phyloP scores from a whole-genome alignment of 2,888 invertebrate genomes.

The Dexiosoma caninum region DNA sequence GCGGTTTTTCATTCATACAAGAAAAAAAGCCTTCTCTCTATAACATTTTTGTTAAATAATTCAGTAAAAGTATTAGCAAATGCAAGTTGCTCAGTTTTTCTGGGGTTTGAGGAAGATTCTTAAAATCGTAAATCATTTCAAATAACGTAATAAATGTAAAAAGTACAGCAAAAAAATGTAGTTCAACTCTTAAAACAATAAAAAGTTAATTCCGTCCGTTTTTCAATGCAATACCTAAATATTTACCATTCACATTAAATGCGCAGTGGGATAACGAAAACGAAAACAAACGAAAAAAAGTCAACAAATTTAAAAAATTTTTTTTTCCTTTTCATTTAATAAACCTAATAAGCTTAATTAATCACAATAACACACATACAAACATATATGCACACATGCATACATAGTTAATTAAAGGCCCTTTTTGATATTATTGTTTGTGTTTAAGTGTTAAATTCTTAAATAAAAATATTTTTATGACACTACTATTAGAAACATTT shows the following conservation, averaged over 20 bases:
- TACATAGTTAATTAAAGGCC: no score
- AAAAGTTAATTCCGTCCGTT: slow-evolving; percentile 53
- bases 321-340: not conserved
- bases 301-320: not conserved
- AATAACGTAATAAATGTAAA: not conserved
- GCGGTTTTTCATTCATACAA: no score
- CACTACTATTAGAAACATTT: not conserved
- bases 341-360: not conserved
- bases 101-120: not conserved
- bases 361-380: no score
- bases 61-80: no score
- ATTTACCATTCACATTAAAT: not conserved
- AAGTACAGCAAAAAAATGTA: slow-evolving; percentile 7
- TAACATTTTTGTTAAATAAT: no score
- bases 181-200: slow-evolving; percentile 48
- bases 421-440: not conserved
- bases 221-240: slow-evolving; percentile 6
- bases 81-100: no score
- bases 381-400: not conserved
- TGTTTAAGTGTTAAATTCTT: not conserved
- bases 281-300: not conserved
- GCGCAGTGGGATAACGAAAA: not conserved
- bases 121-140: not conserved
- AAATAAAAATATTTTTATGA: not conserved
- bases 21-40: no score